Conservation (phyloP, 2,113 vertebrate species). For the Trogon melanurus region DNA sequence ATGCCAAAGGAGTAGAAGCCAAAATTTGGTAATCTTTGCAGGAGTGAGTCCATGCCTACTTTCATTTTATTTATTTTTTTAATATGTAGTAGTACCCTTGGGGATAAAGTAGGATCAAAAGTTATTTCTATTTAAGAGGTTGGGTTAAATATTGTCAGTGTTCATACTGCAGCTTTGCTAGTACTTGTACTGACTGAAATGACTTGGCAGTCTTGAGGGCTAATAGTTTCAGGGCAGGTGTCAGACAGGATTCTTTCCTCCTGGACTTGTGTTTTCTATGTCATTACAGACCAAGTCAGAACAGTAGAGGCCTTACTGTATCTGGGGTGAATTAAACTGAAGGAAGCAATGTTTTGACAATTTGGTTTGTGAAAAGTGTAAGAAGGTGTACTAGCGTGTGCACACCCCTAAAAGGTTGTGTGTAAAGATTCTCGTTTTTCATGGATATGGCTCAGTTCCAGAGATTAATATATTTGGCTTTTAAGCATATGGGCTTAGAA, state of each 20-base stretch:
- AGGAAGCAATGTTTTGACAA: slow-evolving; percentile 72
- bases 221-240: background rate
- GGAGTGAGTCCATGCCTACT: background rate
- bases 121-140: slow-evolving; percentile 48
- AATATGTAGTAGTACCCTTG: slow-evolving; percentile 43
- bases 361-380: slow-evolving; percentile 54
- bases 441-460: background rate
- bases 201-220: background rate
- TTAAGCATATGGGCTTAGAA: background rate
- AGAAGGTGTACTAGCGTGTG: background rate
- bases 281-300: background rate
- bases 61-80: slow-evolving; percentile 14
- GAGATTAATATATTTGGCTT: background rate
- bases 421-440: background rate
- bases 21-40: background rate
- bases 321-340: slow-evolving; percentile 49
- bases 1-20: background rate
- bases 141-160: slow-evolving; percentile 22
- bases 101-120: slow-evolving; percentile 68
- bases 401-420: background rate
- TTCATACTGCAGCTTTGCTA: background rate
- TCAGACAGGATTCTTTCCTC: background rate
- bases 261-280: background rate
- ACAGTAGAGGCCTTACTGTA: slow-evolving; percentile 52
- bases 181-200: slow-evolving; percentile 43